Evolutionary conservation across 2,888 invertebrate species (phyloP).

Genomic region (Metalampra italica): DNA sequence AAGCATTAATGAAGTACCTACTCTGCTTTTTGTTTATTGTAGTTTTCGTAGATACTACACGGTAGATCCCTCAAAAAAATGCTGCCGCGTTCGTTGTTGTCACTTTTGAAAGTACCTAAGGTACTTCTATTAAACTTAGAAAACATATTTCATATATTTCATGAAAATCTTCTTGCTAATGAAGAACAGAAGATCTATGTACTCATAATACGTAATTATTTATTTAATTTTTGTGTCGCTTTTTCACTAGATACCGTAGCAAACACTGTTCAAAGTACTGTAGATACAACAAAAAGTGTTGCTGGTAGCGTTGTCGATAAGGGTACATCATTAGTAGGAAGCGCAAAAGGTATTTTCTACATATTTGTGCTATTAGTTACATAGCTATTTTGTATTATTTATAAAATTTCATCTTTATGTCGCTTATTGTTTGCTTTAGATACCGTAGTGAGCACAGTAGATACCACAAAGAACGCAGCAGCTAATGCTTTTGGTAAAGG

Average conservation of each 20-base stretch:
- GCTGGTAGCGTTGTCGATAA: conserved; percentile 41
- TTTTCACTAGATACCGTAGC: conserved; percentile 23
- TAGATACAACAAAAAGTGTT: conserved; percentile 39
- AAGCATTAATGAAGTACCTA: no score
- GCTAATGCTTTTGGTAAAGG: conserved; percentile 35
- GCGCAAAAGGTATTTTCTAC: conserved; percentile 25
- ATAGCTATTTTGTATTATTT: neutral
- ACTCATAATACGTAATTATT: neutral
- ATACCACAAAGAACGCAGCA: conserved; percentile 48
- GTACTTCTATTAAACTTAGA: neutral
- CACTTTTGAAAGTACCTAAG: neutral
- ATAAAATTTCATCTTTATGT: neutral
- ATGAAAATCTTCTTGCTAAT: neutral
- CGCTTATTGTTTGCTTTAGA: conserved; percentile 26
- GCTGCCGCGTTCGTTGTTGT: no score
- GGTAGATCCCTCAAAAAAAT: no score
- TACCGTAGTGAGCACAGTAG: conserved; percentile 41
- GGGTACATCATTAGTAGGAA: conserved; percentile 33
- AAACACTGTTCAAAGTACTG: conserved; percentile 23
- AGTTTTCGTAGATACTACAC: no score
- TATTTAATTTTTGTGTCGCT: neutral
- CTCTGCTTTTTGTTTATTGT: no score
- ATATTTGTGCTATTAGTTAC: no score
- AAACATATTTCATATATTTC: neutral
- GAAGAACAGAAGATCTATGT: neutral